phyloP scores from a whole-genome alignment of 2,113 vertebrate genomes.

The Pycnonotus jocosus region DNA sequence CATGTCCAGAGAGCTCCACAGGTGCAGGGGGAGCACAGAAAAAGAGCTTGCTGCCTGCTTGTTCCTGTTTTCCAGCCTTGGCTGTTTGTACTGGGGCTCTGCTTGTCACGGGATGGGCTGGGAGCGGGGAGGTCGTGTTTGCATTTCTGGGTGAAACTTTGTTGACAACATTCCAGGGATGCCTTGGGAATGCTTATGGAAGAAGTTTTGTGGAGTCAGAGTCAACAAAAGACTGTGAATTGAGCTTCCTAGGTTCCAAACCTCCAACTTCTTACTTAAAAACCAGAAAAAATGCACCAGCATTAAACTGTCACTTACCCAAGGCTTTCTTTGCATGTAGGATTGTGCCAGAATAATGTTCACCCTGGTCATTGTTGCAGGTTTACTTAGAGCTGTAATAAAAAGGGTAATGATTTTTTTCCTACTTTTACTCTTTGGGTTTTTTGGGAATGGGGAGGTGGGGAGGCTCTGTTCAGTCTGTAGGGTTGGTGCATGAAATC shows the following conservation, averaged over 20 bases:
- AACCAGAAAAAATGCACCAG: background rate
- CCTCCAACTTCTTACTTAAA: background rate
- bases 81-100: background rate
- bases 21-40: background rate
- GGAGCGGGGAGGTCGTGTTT: background rate
- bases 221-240: background rate
- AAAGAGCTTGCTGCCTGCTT: background rate
- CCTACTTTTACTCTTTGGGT: background rate
- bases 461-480: background rate
- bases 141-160: background rate
- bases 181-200: background rate
- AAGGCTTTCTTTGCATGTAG: background rate
- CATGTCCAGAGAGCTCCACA: background rate
- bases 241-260: background rate
- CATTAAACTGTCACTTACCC: background rate
- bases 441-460: background rate
- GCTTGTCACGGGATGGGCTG: background rate
- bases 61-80: background rate
- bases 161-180: conserved; percentile 23
- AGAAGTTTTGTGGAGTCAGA: background rate
- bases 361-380: conserved; percentile 27
- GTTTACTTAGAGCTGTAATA: conserved; percentile 48
- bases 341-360: conserved; percentile 44
- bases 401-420: conserved; percentile 43
- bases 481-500: background rate